A percentile compares a stretch with the other conserved stretches of the same genome.
These are phyloP conservation scores for Neuroscelio doddi DNA, from an alignment of 2,888 invertebrate genomes.

Conservation along the genomic window DNA sequence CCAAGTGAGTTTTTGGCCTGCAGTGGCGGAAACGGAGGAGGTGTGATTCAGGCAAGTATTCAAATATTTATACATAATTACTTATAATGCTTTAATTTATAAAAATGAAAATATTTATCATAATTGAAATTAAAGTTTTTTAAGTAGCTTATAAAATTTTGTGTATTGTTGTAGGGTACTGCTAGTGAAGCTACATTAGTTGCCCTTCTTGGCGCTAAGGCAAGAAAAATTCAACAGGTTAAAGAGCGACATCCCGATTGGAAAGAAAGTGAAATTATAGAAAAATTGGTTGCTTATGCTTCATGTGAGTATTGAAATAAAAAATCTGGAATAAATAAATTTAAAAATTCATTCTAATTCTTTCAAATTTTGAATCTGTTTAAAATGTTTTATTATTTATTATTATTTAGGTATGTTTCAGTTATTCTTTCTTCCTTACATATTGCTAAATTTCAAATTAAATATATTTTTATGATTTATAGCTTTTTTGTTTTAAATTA, in stretches of 20 bases:
- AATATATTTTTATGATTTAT: too few species aligned
- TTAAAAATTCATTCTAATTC: too few species aligned
- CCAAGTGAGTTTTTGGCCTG: slow-evolving; percentile 89
- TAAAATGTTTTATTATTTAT: too few species aligned
- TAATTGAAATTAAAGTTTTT: not conserved
- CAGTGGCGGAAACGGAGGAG: slow-evolving; percentile 86
- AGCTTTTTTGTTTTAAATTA: too few species aligned
- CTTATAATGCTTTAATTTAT: not conserved
- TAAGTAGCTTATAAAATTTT: not conserved
- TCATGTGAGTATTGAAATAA: slow-evolving; percentile 78
- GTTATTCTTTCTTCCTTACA: too few species aligned
- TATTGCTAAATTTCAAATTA: too few species aligned
- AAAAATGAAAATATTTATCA: too few species aligned
- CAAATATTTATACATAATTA: too few species aligned
- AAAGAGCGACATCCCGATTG: slow-evolving; percentile 84
- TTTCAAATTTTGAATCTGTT: too few species aligned
- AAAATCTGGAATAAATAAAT: too few species aligned
- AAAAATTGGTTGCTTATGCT: slow-evolving; percentile 89
- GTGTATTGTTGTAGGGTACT: slow-evolving; percentile 79
- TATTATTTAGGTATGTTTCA: too few species aligned
- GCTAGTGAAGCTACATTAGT: slow-evolving; percentile 96
- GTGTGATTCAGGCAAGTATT: slow-evolving; percentile 83
- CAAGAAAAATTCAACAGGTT: slow-evolving; percentile 79
- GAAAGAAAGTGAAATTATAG: slow-evolving; percentile 81
- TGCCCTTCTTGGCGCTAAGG: slow-evolving; percentile 91